A percentile compares a stretch with the other conserved stretches of the same genome.
Conservation (phyloP, 2,797 vertebrate genomes). For the Luscinia luscinia region DNA sequence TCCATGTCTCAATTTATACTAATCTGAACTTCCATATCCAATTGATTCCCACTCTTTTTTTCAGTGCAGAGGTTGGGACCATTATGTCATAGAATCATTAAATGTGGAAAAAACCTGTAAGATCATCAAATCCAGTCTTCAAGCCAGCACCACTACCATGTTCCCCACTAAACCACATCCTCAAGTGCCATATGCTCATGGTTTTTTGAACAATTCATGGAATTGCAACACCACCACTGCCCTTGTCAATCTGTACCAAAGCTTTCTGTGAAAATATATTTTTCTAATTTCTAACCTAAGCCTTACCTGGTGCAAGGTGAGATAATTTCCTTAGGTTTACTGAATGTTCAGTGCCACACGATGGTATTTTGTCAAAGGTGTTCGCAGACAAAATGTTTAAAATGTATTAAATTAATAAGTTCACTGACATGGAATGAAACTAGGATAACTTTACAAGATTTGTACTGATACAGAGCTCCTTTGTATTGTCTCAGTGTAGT, state of each 20-base stretch:
- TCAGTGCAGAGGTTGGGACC: rapidly evolving
- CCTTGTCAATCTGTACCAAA: not conserved
- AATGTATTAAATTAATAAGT: not conserved
- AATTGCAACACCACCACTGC: not conserved
- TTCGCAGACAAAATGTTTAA: not conserved
- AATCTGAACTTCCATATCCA: not conserved
- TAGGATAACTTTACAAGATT: not conserved
- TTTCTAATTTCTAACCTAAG: not conserved
- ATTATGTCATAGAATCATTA: rapidly evolving
- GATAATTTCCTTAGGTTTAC: not conserved
- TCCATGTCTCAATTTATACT: too few relatives aligned
- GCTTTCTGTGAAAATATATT: not conserved
- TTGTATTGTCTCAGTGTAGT: not conserved
- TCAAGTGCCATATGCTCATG: rapidly evolving
- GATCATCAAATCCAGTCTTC: not conserved
- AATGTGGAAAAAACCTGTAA: not conserved
- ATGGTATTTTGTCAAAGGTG: not conserved
- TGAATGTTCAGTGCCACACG: not conserved
- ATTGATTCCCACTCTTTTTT: not conserved
- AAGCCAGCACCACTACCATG: not conserved
- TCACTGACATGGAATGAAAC: not conserved
- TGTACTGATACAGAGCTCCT: not conserved
- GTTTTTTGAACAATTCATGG: not conserved
- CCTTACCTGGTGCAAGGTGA: not conserved
- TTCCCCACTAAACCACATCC: rapidly evolving